phyloP scores from a whole-genome alignment of 2,888 invertebrate genomes.

The Lycocerus yunnanus region DNA sequence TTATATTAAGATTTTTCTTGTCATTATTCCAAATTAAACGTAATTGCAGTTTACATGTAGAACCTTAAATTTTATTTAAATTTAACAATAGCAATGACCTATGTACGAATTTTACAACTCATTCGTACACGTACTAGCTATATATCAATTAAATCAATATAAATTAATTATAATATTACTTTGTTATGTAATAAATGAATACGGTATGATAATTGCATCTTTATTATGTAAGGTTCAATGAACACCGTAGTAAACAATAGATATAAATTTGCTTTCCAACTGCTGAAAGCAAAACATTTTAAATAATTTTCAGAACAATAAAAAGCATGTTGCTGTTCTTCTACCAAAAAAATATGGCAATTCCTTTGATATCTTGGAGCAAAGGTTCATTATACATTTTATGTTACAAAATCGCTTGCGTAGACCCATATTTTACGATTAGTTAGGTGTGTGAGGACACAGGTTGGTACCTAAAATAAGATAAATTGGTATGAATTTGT shows the following conservation, averaged over 20 bases:
- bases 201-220: slow-evolving; percentile 2
- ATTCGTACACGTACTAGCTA: slow-evolving; percentile 6
- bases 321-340: too few species aligned
- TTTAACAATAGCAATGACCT: slow-evolving; percentile 7
- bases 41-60: background rate
- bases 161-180: slow-evolving; percentile 8
- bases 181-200: background rate
- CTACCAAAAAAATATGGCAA: too few species aligned
- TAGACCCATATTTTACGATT: too few species aligned
- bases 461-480: too few species aligned
- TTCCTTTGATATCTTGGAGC: too few species aligned
- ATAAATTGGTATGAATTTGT: too few species aligned
- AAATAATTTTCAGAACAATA: background rate
- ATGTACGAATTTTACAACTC: slow-evolving; percentile 5
- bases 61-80: background rate
- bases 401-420: too few species aligned
- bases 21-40: background rate
- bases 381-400: too few species aligned
- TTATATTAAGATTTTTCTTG: too few species aligned
- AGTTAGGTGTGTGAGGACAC: too few species aligned
- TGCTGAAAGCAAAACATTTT: background rate
- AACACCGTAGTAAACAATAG: background rate
- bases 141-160: slow-evolving; percentile 15
- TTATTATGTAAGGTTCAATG: background rate
- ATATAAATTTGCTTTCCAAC: background rate